Conservation (phyloP, 2,888 invertebrate genomes). For the Corbicula japonica region DNA sequence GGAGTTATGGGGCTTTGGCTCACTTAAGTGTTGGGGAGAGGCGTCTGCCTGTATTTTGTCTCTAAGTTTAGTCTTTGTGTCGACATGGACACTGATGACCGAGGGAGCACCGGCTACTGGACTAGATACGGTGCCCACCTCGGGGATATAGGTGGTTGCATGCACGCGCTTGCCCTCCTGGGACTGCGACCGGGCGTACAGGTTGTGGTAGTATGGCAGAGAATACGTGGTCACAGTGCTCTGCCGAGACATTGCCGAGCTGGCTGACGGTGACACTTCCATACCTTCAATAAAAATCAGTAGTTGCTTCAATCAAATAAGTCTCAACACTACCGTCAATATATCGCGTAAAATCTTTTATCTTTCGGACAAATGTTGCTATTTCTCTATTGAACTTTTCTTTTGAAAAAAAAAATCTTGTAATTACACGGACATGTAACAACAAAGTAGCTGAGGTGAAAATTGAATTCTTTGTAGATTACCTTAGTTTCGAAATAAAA, state of each 20-base stretch:
- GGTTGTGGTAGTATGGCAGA: constrained; percentile 79
- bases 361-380: too few relatives aligned
- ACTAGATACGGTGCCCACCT: constrained; percentile 78
- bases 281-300: too few relatives aligned
- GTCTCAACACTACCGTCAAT: too few relatives aligned
- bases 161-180: constrained; percentile 76
- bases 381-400: too few relatives aligned
- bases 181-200: constrained; percentile 72
- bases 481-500: too few relatives aligned
- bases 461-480: too few relatives aligned
- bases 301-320: too few relatives aligned
- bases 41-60: constrained; percentile 14
- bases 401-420: too few relatives aligned
- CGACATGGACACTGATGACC: constrained; percentile 42
- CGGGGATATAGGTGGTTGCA: constrained; percentile 82
- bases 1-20: not conserved
- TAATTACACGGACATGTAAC: too few relatives aligned
- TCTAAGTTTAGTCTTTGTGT: constrained; percentile 18
- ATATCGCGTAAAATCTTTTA: too few relatives aligned
- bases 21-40: not conserved
- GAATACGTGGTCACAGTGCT: constrained; percentile 71
- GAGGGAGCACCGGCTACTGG: constrained; percentile 56
- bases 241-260: constrained; percentile 25
- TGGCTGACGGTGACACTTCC: constrained; percentile 23
- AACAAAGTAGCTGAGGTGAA: too few relatives aligned